Evolutionary conservation across 2,113 vertebrate species (phyloP).

Genomic region (Uropsilus gracilis): DNA sequence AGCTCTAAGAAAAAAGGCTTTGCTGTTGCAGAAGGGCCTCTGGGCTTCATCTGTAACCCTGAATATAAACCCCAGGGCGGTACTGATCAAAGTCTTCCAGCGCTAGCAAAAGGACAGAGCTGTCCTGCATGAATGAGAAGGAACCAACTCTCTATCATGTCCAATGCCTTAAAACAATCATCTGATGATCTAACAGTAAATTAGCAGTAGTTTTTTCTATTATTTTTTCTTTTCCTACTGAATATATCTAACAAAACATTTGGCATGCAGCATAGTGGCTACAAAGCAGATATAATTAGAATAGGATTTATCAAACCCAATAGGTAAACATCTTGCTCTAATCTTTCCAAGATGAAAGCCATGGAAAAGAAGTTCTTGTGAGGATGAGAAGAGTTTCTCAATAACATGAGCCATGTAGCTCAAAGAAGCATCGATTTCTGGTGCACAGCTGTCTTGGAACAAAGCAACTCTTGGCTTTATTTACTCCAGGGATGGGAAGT

Average conservation of each 20-base stretch:
- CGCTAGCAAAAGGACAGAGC: neutral
- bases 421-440: neutral
- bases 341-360: neutral
- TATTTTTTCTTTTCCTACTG: neutral
- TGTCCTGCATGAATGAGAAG: neutral
- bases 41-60: neutral
- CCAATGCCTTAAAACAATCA: neutral
- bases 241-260: neutral
- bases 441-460: neutral
- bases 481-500: neutral
- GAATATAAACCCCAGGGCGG: too few species aligned
- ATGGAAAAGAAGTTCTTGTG: neutral
- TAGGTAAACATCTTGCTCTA: neutral
- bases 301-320: neutral
- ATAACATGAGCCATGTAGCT: neutral
- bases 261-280: neutral
- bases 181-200: neutral
- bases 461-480: neutral
- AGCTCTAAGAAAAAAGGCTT: neutral
- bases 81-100: neutral
- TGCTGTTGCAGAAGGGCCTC: neutral
- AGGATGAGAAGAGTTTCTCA: neutral
- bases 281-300: neutral
- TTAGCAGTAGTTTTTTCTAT: neutral
- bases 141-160: neutral